Percentiles rank a stretch among this genome's conserved stretches.
phyloP scores from a whole-genome alignment of 2,797 vertebrate species.

The Peromyscus nudipes region DNA sequence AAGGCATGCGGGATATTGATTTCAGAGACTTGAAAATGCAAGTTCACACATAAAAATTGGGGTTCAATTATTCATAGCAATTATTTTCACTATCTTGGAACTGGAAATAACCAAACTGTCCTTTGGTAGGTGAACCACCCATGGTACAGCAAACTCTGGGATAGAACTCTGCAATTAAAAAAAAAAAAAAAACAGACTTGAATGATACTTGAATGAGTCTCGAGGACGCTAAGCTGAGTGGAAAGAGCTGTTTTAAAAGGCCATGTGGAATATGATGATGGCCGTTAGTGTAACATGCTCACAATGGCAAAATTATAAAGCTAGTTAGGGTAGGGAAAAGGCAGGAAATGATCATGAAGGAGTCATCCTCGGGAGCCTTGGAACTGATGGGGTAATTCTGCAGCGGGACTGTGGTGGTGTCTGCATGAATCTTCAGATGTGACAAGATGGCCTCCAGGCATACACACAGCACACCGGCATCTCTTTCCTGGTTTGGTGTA shows the following conservation, averaged over 20 bases:
- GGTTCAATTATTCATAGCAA: too few relatives aligned
- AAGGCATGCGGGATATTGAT: neutral
- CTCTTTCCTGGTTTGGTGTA: neutral
- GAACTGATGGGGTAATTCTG: neutral
- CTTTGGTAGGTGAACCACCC: too few relatives aligned
- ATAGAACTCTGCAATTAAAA: neutral
- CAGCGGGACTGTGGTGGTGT: too few relatives aligned
- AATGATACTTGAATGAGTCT: neutral
- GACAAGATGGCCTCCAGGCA: neutral
- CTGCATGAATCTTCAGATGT: rapidly evolving
- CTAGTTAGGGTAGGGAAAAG: neutral
- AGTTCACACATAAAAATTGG: neutral
- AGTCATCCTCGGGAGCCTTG: rapidly evolving
- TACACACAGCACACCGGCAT: rapidly evolving
- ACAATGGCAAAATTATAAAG: neutral
- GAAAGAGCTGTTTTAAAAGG: neutral
- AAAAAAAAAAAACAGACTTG: neutral
- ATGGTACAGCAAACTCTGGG: rapidly evolving
- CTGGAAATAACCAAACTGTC: neutral
- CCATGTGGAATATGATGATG: rapidly evolving
- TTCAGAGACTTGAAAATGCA: neutral
- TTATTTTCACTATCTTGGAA: neutral
- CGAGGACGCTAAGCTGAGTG: neutral
- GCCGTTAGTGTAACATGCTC: neutral
- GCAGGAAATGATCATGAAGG: neutral